These are phyloP conservation scores for Metaphire vulgaris DNA, from an alignment of 1,140 invertebrate genomes.

Conservation along the genomic window DNA sequence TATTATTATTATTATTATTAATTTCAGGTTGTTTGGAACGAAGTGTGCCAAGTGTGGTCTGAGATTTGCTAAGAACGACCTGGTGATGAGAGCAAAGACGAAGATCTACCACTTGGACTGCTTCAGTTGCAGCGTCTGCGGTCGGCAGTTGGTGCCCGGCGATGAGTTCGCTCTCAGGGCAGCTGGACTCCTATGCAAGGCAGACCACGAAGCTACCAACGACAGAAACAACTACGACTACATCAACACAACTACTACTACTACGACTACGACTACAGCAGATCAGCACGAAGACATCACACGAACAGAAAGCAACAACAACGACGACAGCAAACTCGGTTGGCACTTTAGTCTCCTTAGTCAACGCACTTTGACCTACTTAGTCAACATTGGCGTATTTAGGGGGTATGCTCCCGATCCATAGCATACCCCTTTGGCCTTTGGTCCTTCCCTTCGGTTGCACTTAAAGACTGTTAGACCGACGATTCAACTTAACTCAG, in stretches of 20 bases:
- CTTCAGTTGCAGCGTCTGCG: slow-evolving; percentile 88
- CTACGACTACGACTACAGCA: too few relatives aligned
- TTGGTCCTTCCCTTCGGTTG: too few relatives aligned
- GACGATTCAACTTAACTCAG: too few relatives aligned
- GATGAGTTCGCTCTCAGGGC: slow-evolving; percentile 94
- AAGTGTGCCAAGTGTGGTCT: slow-evolving; percentile 69
- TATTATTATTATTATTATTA: too few relatives aligned
- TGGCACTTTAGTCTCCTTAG: too few relatives aligned
- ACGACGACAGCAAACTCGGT: not conserved
- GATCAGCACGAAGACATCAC: not conserved
- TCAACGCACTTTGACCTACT: too few relatives aligned
- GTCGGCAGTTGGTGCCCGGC: slow-evolving; percentile 77
- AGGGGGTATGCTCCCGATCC: too few relatives aligned
- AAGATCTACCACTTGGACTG: slow-evolving; percentile 98
- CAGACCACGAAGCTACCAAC: slow-evolving; percentile 90
- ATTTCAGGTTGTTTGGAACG: slow-evolving; percentile 48
- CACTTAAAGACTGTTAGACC: too few relatives aligned
- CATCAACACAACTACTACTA: too few relatives aligned
- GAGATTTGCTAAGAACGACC: slow-evolving; percentile 89
- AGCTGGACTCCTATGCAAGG: slow-evolving; percentile 89
- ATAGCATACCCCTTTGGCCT: too few relatives aligned
- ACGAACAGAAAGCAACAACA: not conserved
- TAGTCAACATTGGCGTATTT: too few relatives aligned
- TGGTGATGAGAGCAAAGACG: slow-evolving; percentile 92
- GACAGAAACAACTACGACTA: slow-evolving; percentile 52